Evolutionary conservation across 2,797 vertebrate genomes (phyloP), one percentile per base, ranked within the genome.

Genomic region (Arnoldichthys spilopterus): DNA sequence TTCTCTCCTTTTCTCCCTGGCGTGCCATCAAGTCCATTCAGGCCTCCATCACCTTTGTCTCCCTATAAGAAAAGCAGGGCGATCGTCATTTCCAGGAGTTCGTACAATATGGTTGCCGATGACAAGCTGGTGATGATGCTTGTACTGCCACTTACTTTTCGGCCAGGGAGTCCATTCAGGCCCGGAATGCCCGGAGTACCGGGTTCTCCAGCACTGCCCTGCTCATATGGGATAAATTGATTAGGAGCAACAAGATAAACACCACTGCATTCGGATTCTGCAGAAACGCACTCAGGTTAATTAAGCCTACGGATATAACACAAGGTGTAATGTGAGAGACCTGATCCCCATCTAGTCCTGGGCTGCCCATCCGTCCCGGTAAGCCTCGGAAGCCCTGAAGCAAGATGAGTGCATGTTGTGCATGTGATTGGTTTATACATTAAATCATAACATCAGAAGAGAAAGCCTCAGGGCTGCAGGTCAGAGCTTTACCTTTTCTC

Each of bases 1-100:
- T 96, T 97, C 75, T 90, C 90, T 80, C 96, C 96, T 87, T 93
- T 96, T 2, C 90, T 90, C 75, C 96, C 96, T 16, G 79, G 80
- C 53, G 87, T 24, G 61, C 96, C 96, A 0, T 84, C 78, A 59
- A 76, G 53, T 0, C 96, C 95, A 15, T 91, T 59, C 0, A 69
- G 77, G 2, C 96, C 96, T 0, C 88, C 89, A 18, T 89, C 59
- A 77, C 96, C 96, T 15, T 89, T 92, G 6, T 94, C 90, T 0
- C 96, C 96, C 96, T 97, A 63, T 74, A 87, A 22, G 66, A 37
- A 0, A 61, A 20, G 37, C n/a, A 0, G 45, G 45, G 45, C 5
- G 3, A 53, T 53, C n/a, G n/a, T 9, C 7, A 22, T 54, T 40
- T 37, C n/a, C n/a, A n/a, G n/a, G n/a, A n/a, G n/a, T n/a, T n/a